A percentile compares a stretch with the other conserved stretches of the same genome.
phyloP scores from a whole-genome alignment of 1,140 invertebrate genomes.

The Bombyx mandarina region DNA sequence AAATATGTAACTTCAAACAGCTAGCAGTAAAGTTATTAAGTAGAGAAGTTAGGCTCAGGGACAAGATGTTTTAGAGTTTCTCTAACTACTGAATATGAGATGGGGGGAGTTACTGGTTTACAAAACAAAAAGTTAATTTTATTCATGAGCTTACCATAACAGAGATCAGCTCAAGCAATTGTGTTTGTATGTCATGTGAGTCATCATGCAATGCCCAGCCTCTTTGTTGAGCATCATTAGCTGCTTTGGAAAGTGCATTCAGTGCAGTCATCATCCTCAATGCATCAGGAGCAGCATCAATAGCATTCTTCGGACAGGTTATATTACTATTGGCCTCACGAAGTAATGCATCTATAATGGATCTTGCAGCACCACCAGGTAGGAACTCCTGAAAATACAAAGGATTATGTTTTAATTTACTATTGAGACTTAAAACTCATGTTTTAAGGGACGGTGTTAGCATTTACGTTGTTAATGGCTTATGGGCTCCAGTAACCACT shows the following conservation, averaged over 20 bases:
- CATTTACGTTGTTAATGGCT: too few species aligned
- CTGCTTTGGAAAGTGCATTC: conserved; percentile 85
- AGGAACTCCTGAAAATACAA: conserved; percentile 47
- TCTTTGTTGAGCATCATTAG: conserved; percentile 93
- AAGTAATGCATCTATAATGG: conserved; percentile 61
- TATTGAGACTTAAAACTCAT: too few species aligned
- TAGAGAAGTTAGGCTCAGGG: too few species aligned
- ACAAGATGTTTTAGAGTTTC: too few species aligned
- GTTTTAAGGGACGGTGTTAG: too few species aligned
- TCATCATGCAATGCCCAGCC: conserved; percentile 96
- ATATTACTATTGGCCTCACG: conserved; percentile 61
- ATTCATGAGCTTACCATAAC: conserved; percentile 77
- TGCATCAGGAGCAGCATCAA: conserved; percentile 83
- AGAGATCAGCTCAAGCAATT: conserved; percentile 86
- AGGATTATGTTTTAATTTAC: too few species aligned
- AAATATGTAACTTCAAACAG: too few species aligned
- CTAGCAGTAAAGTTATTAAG: too few species aligned
- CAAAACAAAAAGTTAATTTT: not conserved
- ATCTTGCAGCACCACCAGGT: conserved; percentile 56
- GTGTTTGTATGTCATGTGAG: conserved; percentile 86
- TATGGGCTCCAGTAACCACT: too few species aligned
- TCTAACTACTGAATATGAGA: too few species aligned
- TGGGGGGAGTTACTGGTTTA: too few species aligned
- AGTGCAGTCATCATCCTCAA: conserved; percentile 85
- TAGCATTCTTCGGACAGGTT: conserved; percentile 73